Evolutionary conservation across 2,113 vertebrate genomes (phyloP).

Genomic region (Penelope pileata): DNA sequence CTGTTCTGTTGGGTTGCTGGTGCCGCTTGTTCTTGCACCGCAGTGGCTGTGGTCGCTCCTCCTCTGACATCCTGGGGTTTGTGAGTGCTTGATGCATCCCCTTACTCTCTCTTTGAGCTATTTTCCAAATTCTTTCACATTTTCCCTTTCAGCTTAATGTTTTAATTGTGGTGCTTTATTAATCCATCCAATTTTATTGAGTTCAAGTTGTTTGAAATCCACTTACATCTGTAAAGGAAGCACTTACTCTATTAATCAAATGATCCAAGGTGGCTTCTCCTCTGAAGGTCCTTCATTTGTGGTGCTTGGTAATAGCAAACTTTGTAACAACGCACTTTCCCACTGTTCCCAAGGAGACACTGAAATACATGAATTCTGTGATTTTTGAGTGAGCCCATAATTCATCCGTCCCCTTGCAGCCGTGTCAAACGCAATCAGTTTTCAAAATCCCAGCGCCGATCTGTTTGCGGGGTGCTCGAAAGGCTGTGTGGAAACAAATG

Average conservation of each 20-base stretch:
- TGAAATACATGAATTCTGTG: not conserved
- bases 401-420: not conserved
- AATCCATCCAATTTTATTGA: constrained; percentile 16
- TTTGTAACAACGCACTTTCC: not conserved
- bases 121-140: constrained; percentile 1
- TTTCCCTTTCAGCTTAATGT: constrained; percentile 21
- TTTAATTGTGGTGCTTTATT: constrained; percentile 45
- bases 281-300: constrained; percentile 47
- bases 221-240: constrained; percentile 39
- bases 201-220: constrained; percentile 60
- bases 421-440: not conserved
- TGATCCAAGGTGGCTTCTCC: constrained; percentile 4
- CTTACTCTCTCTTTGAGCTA: not conserved
- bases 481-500: not conserved
- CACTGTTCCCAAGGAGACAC: constrained; percentile 13
- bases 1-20: not conserved
- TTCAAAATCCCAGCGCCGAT: not conserved
- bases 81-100: not conserved
- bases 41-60: fast-evolving
- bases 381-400: not conserved
- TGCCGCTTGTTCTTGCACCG: fast-evolving
- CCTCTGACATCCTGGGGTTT: not conserved
- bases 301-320: not conserved
- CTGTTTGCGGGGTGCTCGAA: not conserved
- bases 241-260: constrained; percentile 51